These are phyloP conservation scores for Falco biarmicus DNA, from an alignment of 2,797 vertebrate genomes.

Conservation along the genomic window DNA sequence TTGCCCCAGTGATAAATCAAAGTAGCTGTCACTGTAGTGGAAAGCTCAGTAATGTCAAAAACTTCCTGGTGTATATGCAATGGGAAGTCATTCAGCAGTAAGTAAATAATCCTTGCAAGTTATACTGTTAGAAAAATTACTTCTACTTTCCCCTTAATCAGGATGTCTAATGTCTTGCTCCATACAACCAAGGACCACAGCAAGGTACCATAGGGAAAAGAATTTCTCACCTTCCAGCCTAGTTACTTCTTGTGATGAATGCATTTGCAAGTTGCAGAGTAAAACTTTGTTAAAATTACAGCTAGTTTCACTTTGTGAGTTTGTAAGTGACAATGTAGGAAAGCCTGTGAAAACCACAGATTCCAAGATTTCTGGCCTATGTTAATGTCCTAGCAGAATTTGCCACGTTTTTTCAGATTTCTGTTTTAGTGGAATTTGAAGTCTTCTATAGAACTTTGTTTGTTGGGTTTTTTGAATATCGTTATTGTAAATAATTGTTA, in stretches of 20 bases:
- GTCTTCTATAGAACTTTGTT: not conserved
- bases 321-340: not conserved
- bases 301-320: not conserved
- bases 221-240: not conserved
- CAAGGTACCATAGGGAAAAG: not conserved
- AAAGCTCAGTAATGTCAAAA: conserved; percentile 42
- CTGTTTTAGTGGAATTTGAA: not conserved
- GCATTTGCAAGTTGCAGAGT: not conserved
- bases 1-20: conserved; percentile 43
- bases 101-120: conserved; percentile 11
- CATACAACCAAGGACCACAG: not conserved
- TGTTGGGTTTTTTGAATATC: not conserved
- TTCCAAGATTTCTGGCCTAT: not conserved
- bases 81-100: conserved; percentile 59
- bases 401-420: not conserved
- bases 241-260: not conserved
- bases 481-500: not conserved
- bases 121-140: not conserved
- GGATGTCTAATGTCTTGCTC: not conserved
- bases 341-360: not conserved
- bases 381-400: not conserved
- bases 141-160: not conserved
- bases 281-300: not conserved
- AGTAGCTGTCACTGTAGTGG: not conserved
- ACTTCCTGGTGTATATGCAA: conserved; percentile 48